Base-by-base conservation (phyloP, 2,113 vertebrate genomes). In the Leptobrachium ailaonicum region DNA sequence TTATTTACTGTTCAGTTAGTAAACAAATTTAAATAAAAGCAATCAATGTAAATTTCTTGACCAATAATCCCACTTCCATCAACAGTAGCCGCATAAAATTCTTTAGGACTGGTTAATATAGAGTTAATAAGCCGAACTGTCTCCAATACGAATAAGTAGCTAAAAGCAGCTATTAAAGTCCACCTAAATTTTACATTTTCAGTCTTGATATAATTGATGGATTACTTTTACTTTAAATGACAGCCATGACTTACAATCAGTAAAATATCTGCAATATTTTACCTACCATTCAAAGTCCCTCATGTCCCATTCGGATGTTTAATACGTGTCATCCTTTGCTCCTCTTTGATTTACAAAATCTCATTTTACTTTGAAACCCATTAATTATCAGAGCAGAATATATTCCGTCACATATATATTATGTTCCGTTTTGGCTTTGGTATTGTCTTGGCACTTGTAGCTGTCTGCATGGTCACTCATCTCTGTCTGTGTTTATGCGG, bases 261-360 rank as follows among this genome's bases (percentile, higher is more conserved):
- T 66, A 81, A 75, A 75, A 81, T 56, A 74, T 60, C 71, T 81
- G 79, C 71, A 81, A 69, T 81, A 81, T 81, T 81, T 81, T 75
- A 81, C 71, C 72, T 81, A 43, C 64, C 44, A 41, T 45, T 81
- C 50, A 63, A 75, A 66, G 64, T 81, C 79, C 79, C 79, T 81
- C 72, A 81, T 44, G 79, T 62, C 47, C 64, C 72, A 69, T 74
- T 81, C 66, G 41, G 40, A 75, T 40, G 56, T 81, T 74, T 81
- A 75, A 81, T 81, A 81, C 71, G 40, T 81, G 79, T 75, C 79
- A 75, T 74, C 67, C 42, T 69, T 67, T 45, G 64, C 58, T 75
- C 71, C 41, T 81, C 72, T 63, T 73, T 81, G 79, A 81, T 81
- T 81, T 81, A 81, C 72, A 66, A 81, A 68, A 68, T 54, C 64